Conservation (phyloP, 1,140 invertebrate genomes). For the Ceratosolen fusciceps region DNA sequence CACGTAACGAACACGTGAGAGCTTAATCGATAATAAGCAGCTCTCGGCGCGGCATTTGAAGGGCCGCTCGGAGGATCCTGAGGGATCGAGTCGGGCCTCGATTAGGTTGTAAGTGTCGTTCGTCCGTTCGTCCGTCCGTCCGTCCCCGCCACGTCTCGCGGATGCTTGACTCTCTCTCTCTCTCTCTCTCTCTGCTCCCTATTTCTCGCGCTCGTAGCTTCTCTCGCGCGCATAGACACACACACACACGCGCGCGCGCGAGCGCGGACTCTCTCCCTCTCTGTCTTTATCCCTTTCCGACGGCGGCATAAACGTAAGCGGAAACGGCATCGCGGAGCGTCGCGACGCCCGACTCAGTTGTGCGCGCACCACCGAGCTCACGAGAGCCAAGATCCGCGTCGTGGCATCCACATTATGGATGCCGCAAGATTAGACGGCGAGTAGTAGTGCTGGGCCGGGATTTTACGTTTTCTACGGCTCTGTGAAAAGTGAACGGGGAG, state of each 20-base stretch:
- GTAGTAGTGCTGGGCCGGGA: no score
- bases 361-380: constrained; percentile 49
- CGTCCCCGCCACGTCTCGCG: no score
- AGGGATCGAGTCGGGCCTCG: constrained; percentile 1
- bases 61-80: background rate
- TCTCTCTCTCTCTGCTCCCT: constrained; percentile 1
- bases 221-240: background rate
- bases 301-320: constrained; percentile 60
- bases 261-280: background rate
- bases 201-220: background rate
- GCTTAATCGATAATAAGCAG: no score
- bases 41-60: background rate
- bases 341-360: constrained; percentile 64
- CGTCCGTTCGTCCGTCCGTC: no score
- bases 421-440: constrained; percentile 27
- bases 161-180: no score
- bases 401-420: constrained; percentile 54
- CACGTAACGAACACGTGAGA: no score
- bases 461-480: constrained; percentile 13
- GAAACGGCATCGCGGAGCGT: constrained; percentile 62
- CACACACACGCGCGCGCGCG: background rate
- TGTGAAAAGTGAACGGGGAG: constrained; percentile 15
- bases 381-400: constrained; percentile 22
- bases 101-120: constrained; percentile 32
- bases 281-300: constrained; percentile 56